Conservation (phyloP, 2,797 vertebrate species). For the Anguilla pacifica region DNA sequence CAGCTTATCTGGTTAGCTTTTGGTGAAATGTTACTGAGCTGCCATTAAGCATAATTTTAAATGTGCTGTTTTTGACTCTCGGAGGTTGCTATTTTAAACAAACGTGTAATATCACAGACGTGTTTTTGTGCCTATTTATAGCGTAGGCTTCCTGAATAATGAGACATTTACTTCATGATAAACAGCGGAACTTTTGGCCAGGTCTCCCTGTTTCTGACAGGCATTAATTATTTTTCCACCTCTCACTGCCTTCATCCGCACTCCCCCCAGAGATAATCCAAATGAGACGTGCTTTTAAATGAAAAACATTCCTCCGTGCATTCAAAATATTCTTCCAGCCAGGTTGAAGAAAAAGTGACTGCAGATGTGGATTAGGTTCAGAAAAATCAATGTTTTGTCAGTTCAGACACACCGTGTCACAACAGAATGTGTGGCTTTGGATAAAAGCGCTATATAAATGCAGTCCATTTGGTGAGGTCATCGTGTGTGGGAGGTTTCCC, state of each 20-base stretch:
- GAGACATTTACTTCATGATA: neutral
- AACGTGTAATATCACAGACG: neutral
- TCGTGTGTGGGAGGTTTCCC: neutral
- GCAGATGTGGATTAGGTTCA: neutral
- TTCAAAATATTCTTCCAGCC: neutral
- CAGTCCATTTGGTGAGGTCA: constrained; percentile 5
- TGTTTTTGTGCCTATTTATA: constrained; percentile 21
- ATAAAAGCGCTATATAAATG: no score
- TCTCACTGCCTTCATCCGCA: neutral
- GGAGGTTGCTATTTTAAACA: neutral
- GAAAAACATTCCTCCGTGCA: constrained; percentile 9
- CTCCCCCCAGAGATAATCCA: constrained; percentile 4
- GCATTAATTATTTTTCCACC: constrained; percentile 15
- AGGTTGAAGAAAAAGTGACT: neutral
- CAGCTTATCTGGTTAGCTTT: neutral
- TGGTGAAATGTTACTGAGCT: neutral
- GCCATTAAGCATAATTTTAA: neutral
- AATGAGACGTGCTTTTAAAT: neutral
- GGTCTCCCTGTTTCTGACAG: neutral
- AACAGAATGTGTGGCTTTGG: neutral
- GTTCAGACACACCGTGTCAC: neutral
- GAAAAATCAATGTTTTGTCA: neutral
- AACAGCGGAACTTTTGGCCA: constrained; percentile 22
- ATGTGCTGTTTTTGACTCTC: constrained; percentile 6
- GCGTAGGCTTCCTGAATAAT: constrained; percentile 17